Evolutionary conservation across 2,113 vertebrate genomes (phyloP).

Genomic region (Carlito syrichta): DNA sequence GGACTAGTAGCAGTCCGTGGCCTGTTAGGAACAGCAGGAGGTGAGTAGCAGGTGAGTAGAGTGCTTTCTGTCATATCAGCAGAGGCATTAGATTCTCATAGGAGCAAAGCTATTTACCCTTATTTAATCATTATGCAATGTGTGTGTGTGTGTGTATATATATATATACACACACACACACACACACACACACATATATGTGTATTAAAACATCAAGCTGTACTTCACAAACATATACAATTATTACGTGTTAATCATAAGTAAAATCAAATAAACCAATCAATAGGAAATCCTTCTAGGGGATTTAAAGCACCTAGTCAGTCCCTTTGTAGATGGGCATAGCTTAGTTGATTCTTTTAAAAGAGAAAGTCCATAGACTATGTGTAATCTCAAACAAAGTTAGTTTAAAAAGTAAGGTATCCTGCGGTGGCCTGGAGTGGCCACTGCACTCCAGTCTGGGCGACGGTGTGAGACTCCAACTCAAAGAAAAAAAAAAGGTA

Average conservation of each 20-base stretch:
- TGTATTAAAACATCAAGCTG: not conserved
- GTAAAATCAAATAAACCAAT: not conserved
- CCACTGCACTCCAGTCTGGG: too few relatives aligned
- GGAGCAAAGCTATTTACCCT: not conserved
- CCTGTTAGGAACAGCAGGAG: too few relatives aligned
- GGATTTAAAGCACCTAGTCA: not conserved
- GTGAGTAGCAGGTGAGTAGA: too few relatives aligned
- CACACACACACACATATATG: too few relatives aligned
- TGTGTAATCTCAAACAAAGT: not conserved
- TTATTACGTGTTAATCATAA: not conserved
- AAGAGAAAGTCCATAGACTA: not conserved
- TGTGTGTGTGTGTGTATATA: too few relatives aligned
- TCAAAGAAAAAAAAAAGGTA: not conserved
- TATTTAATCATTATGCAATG: not conserved
- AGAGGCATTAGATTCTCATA: too few relatives aligned
- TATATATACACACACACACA: too few relatives aligned
- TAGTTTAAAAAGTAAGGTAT: not conserved
- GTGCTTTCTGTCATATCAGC: too few relatives aligned
- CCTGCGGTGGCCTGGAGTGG: too few relatives aligned
- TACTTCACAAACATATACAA: not conserved
- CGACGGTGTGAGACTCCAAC: too few relatives aligned
- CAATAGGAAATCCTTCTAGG: not conserved
- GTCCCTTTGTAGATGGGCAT: not conserved
- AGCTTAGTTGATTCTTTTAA: conserved; percentile 26
- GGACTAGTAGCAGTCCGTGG: too few relatives aligned